Percentiles rank a stretch among this genome's conserved stretches.
These are phyloP conservation scores for Aphelinus certus DNA, from an alignment of 1,140 invertebrate species.

Conservation along the genomic window DNA sequence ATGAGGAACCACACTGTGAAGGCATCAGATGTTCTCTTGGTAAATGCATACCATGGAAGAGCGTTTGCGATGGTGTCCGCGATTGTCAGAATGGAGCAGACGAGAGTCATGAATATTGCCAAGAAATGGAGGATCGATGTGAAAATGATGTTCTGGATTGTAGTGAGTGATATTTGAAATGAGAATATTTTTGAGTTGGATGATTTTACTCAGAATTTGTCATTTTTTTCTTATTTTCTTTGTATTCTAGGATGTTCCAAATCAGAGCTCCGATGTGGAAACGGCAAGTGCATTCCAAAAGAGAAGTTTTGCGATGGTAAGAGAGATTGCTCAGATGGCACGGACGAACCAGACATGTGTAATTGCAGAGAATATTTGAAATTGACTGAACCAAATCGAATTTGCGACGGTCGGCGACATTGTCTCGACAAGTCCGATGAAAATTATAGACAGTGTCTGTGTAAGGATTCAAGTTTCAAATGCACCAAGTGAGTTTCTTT, in stretches of 20 bases:
- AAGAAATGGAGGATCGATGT: conserved; percentile 52
- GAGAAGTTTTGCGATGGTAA: conserved; percentile 73
- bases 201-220: no score
- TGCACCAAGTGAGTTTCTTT: conserved; percentile 57
- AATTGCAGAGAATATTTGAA: conserved; percentile 75
- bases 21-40: conserved; percentile 77
- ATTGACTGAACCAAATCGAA: conserved; percentile 70
- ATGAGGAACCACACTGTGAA: conserved; percentile 60
- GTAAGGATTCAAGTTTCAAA: conserved; percentile 65
- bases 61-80: conserved; percentile 75
- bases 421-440: conserved; percentile 86
- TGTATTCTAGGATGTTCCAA: conserved; percentile 67
- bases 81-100: conserved; percentile 78
- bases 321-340: conserved; percentile 75
- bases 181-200: background rate
- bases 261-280: conserved; percentile 73
- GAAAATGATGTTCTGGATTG: conserved; percentile 48
- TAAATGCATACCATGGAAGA: conserved; percentile 70
- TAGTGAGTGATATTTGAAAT: conserved; percentile 51
- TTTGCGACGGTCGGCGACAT: conserved; percentile 83
- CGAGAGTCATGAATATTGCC: conserved; percentile 68
- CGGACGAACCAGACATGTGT: conserved; percentile 76
- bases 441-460: conserved; percentile 71
- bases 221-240: background rate
- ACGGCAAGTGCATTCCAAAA: conserved; percentile 75